Conservation (phyloP, 2,113 vertebrate genomes). For the Strigops habroptila region DNA sequence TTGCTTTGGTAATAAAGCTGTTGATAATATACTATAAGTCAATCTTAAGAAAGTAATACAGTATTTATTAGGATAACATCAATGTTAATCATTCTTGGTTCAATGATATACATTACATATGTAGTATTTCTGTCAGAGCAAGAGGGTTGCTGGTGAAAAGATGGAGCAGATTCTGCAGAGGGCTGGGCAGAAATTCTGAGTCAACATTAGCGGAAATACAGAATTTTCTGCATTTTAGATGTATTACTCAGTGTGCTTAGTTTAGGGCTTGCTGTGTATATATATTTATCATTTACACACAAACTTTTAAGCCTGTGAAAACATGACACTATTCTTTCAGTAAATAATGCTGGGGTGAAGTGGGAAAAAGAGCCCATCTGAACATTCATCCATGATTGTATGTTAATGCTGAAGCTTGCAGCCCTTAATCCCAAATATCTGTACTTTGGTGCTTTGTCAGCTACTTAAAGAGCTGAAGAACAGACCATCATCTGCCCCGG, state of each 20-base stretch:
- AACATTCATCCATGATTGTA: neutral
- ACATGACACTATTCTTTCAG: neutral
- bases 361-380: neutral
- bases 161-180: neutral
- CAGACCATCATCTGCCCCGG: neutral
- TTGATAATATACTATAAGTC: conserved; percentile 4
- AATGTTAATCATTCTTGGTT: conserved; percentile 12
- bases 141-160: neutral
- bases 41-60: conserved; percentile 4
- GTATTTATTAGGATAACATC: conserved; percentile 24
- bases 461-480: neutral
- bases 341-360: neutral
- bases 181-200: neutral
- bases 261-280: neutral
- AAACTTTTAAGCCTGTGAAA: neutral
- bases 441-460: neutral
- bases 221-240: neutral
- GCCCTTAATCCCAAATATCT: neutral
- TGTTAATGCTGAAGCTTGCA: neutral
- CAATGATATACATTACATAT: neutral
- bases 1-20: conserved; percentile 32
- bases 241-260: neutral
- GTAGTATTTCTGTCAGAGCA: neutral
- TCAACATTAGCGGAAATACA: neutral
- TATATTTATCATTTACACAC: neutral